A percentile compares a stretch with the other conserved stretches of the same genome.
These are phyloP conservation scores for Cebidichthys violaceus DNA, from an alignment of 2,113 vertebrate species.

Conservation along the genomic window DNA sequence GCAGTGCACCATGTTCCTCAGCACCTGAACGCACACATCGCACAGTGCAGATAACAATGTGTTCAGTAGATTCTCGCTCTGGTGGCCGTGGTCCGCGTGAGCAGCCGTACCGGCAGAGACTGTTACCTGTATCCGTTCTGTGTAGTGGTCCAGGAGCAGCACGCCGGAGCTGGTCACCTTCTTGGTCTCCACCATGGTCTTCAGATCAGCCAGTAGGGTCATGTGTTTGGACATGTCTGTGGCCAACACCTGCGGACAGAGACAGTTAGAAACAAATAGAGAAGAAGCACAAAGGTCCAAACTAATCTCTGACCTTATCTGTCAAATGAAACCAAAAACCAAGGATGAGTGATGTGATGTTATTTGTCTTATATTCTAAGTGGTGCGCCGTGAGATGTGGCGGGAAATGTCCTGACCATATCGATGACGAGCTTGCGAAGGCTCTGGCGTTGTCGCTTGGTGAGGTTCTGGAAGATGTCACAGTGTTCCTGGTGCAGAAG, in stretches of 20 bases:
- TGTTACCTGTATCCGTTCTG: slow-evolving; percentile 89
- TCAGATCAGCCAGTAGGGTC: slow-evolving; percentile 91
- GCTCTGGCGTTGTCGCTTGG: slow-evolving; percentile 87
- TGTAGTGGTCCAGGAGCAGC: slow-evolving; percentile 91
- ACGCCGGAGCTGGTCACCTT: slow-evolving; percentile 93
- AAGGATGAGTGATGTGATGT: not conserved
- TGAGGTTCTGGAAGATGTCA: slow-evolving; percentile 93
- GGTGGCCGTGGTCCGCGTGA: not conserved
- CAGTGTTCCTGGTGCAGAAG: slow-evolving; percentile 92
- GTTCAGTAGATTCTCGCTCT: not conserved
- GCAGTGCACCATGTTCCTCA: slow-evolving; percentile 93
- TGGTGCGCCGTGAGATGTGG: not conserved
- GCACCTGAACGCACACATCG: slow-evolving; percentile 79
- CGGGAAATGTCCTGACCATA: slow-evolving; percentile 80
- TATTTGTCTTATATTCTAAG: not conserved
- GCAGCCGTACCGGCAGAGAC: not conserved
- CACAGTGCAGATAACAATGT: not conserved
- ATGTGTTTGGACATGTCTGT: slow-evolving; percentile 97
- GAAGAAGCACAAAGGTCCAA: not conserved
- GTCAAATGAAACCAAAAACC: not conserved
- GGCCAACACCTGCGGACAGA: slow-evolving; percentile 86
- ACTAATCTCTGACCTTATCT: not conserved
- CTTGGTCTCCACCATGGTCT: slow-evolving; percentile 97
- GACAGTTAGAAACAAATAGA: not conserved
- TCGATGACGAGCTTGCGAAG: slow-evolving; percentile 92